Conservation (phyloP, 2,888 invertebrate species). For the Crioceris asparagi region DNA sequence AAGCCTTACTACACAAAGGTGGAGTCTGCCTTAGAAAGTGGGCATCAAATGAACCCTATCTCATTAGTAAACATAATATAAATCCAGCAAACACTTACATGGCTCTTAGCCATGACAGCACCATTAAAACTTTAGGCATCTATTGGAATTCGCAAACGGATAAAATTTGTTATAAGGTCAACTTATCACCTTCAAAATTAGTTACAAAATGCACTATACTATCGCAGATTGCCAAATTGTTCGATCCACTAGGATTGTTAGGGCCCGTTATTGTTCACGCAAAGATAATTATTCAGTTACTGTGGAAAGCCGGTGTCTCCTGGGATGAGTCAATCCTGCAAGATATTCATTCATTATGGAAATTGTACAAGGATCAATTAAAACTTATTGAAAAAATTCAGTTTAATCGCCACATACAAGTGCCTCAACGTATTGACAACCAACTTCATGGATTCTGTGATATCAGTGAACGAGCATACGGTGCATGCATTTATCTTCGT, state of each 20-base stretch:
- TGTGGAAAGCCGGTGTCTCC: conserved; percentile 2
- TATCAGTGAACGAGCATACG: conserved; percentile 9
- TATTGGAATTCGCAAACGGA: conserved; percentile 1
- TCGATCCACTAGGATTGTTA: conserved; percentile 3
- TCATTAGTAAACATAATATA: not conserved
- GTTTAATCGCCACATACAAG: too few species aligned
- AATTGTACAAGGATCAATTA: not conserved
- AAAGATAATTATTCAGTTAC: conserved; percentile 2
- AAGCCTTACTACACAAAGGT: not conserved
- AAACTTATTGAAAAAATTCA: not conserved
- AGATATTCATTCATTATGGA: not conserved
- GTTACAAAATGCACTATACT: not conserved
- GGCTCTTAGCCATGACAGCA: not conserved
- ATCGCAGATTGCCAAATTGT: not conserved
- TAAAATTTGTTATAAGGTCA: not conserved
- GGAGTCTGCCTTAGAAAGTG: not conserved
- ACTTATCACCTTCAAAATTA: too few species aligned
- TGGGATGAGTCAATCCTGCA: not conserved
- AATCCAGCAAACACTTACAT: not conserved
- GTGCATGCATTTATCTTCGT: conserved; percentile 12
- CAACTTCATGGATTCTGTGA: conserved; percentile 12
- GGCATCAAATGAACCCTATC: not conserved
- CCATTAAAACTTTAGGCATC: too few species aligned
- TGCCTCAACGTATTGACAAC: not conserved
- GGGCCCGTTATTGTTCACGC: too few species aligned